phyloP scores from a whole-genome alignment of 2,888 invertebrate genomes.

The Pristionchus entomophagus region DNA sequence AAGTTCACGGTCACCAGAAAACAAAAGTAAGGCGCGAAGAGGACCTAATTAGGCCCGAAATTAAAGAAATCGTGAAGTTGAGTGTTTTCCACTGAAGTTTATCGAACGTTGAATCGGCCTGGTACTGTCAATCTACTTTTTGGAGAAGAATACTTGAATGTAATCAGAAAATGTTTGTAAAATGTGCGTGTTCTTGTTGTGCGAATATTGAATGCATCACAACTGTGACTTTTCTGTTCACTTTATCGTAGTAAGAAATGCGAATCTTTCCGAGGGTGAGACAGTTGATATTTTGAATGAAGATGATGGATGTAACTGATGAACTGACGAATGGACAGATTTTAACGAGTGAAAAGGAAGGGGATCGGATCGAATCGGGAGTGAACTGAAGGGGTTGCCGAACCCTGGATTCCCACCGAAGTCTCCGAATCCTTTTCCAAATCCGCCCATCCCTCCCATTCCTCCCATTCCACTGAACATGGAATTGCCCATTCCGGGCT shows the following conservation, averaged over 20 bases:
- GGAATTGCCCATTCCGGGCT: no score
- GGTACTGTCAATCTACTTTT: no score
- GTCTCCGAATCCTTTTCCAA: not conserved
- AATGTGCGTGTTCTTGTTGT: no score
- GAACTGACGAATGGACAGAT: not conserved
- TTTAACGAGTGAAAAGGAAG: no score
- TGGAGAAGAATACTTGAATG: no score
- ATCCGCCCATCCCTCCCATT: not conserved
- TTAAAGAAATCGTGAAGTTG: not conserved
- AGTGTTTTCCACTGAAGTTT: not conserved
- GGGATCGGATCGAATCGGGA: no score
- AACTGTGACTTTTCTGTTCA: no score
- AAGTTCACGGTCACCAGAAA: not conserved
- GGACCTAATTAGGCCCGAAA: not conserved
- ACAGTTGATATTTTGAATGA: not conserved
- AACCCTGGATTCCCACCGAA: not conserved
- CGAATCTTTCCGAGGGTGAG: not conserved
- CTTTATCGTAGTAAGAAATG: conserved; percentile 1
- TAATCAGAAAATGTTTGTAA: no score
- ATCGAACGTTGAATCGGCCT: not conserved
- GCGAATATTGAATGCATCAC: no score
- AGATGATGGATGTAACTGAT: not conserved
- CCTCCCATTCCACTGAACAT: not conserved
- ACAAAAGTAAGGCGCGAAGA: not conserved
- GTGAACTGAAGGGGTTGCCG: not conserved